Conservation (phyloP, 2,888 invertebrate species). For the Gasteruption jaculator region DNA sequence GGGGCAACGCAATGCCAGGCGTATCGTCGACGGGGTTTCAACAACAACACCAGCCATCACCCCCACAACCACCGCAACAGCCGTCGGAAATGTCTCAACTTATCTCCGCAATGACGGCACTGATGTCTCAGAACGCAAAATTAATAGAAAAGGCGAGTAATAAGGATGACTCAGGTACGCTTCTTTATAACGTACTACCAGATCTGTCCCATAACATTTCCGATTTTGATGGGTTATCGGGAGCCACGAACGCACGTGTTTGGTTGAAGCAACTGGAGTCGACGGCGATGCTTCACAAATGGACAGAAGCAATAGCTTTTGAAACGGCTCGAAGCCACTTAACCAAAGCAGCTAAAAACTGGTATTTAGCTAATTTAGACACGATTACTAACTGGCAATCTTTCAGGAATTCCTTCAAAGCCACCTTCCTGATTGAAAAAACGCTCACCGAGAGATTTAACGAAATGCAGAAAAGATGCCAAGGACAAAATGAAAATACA, state of each 20-base stretch:
- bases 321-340: constrained; percentile 20
- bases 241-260: constrained; percentile 1
- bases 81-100: too few relatives aligned
- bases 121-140: too few relatives aligned
- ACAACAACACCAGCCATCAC: too few relatives aligned
- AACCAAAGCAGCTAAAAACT: constrained; percentile 10
- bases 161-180: too few relatives aligned
- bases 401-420: constrained; percentile 3
- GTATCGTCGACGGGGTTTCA: too few relatives aligned
- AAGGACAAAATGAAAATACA: constrained; percentile 3
- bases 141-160: too few relatives aligned
- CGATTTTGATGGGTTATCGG: constrained; percentile 7
- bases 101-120: too few relatives aligned
- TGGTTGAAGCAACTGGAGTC: constrained; percentile 13
- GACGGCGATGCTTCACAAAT: constrained; percentile 12
- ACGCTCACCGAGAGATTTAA: constrained; percentile 18
- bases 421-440: constrained; percentile 10
- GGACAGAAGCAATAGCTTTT: constrained; percentile 16
- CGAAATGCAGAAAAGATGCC: constrained; percentile 16
- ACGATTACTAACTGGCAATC: constrained; percentile 12
- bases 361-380: constrained; percentile 9
- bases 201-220: constrained; percentile 1
- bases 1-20: too few relatives aligned
- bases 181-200: constrained; percentile 6
- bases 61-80: too few relatives aligned